phyloP scores from a whole-genome alignment of 2,113 vertebrate species.

The Indri indri region DNA sequence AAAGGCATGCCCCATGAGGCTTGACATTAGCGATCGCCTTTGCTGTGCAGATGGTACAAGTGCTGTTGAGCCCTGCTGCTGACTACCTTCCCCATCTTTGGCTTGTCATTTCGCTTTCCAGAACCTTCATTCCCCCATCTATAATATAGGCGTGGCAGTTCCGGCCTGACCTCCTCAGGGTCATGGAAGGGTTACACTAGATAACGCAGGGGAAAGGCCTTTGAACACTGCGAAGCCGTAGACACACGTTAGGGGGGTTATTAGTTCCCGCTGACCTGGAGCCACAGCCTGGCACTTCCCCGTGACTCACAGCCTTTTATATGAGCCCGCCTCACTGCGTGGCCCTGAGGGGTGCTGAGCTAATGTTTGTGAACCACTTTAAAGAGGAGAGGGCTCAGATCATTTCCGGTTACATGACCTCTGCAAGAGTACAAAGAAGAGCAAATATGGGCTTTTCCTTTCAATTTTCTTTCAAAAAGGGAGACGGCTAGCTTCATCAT shows the following conservation, averaged over 20 bases:
- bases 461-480: slow-evolving; percentile 35
- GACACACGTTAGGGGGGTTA: not conserved
- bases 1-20: not conserved
- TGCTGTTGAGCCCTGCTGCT: not conserved
- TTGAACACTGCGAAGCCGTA: not conserved
- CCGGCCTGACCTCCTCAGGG: not conserved
- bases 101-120: not conserved
- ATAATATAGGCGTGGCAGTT: not conserved
- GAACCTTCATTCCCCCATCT: not conserved
- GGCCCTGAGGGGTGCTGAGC: not conserved
- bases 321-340: not conserved
- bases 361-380: not conserved
- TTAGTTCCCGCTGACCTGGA: not conserved
- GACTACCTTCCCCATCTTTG: not conserved
- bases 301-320: not conserved
- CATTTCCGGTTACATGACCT: slow-evolving; percentile 3
- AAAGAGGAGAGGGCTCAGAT: not conserved
- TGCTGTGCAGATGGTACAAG: not conserved
- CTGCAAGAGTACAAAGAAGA: not conserved
- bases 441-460: not conserved
- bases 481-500: not conserved
- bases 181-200: not conserved
- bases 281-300: not conserved
- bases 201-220: not conserved
- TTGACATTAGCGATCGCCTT: not conserved